Evolutionary conservation across 2,888 invertebrate species (phyloP), one percentile per base, ranked within the genome.

Genomic region (Trypoxylon attenuatum): DNA sequence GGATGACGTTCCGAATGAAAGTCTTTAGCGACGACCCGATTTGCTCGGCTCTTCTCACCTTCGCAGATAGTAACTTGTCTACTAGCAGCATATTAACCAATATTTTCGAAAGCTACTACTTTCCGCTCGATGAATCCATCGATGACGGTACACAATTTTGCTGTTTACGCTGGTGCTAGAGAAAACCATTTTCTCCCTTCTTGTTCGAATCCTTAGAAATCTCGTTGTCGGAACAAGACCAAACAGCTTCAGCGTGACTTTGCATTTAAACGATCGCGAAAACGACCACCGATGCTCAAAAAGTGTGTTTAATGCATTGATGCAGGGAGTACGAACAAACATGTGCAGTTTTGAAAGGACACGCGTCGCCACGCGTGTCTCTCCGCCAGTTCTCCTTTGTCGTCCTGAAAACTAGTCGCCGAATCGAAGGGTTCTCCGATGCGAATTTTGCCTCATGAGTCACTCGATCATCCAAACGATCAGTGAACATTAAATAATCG

Each of bases 121-220:
- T 76, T 78, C 58, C 53, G 76, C 58, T 57, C 59, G 53, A 73
- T 1, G 38, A 69, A 56, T 62, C 49, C 46, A 68, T 73, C 59
- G 42, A 33, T 15, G 42, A 22, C 29, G 19, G 4, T 54, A 42
- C n/a, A 41, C n/a, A n/a, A 58, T 65, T 55, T 50, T 53, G 13
- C 39, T 43, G 15, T 18, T 18, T 13, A 41, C 13, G 46, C 16
- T 51, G 23, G 43, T 43, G 21, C 54, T 65, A 59, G 69, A 75
- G 69, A 75, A 72, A 60, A 5, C 15, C 22, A 33, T 68, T 68
- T 64, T 57, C 55, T 49, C 42, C 53, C 50, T 58, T 54, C 52
- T 51, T 45, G 39, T 27, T 13, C 13, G 2, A n/a, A n/a, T n/a
- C n/a, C n/a, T n/a, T n/a, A n/a, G n/a, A n/a, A n/a, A n/a, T n/a